A percentile compares a stretch with the other conserved stretches of the same genome.
phyloP scores from a whole-genome alignment of 2,797 vertebrate species.

The Microchirus variegatus region DNA sequence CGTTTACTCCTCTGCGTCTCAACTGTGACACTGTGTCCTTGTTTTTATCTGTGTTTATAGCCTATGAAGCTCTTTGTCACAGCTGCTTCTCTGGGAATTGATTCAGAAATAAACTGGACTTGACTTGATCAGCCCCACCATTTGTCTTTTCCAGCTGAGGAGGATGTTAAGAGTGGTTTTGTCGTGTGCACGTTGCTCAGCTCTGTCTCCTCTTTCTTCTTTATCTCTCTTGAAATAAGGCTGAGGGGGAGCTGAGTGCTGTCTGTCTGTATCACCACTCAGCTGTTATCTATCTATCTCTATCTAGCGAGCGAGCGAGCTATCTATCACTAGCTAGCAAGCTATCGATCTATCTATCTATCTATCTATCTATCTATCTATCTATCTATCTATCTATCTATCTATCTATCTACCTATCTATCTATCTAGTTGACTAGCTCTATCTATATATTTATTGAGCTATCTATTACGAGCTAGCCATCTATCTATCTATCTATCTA shows the following conservation, averaged over 20 bases:
- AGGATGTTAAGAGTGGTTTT: constrained; percentile 38
- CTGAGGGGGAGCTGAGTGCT: constrained; percentile 10
- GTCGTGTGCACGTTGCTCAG: constrained; percentile 7
- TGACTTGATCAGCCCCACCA: constrained; percentile 35
- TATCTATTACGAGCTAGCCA: no score
- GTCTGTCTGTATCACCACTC: constrained; percentile 15
- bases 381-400: no score
- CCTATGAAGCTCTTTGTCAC: constrained; percentile 46
- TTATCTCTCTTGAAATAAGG: neutral
- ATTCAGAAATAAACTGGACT: constrained; percentile 54
- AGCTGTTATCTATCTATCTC: constrained; percentile 9
- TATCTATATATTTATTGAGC: no score
- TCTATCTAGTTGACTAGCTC: no score
- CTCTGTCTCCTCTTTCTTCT: constrained; percentile 2
- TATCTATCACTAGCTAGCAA: no score
- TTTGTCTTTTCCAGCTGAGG: constrained; percentile 48
- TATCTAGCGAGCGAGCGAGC: no score
- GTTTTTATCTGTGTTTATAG: constrained; percentile 47
- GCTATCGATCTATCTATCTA: no score
- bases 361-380: no score
- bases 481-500: no score
- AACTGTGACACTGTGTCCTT: constrained; percentile 43
- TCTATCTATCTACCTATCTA: no score
- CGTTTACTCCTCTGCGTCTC: constrained; percentile 30
- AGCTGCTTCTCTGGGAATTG: constrained; percentile 44